Evolutionary conservation across 2,797 vertebrate genomes (phyloP).

Genomic region (Acrocephalus scirpaceus): DNA sequence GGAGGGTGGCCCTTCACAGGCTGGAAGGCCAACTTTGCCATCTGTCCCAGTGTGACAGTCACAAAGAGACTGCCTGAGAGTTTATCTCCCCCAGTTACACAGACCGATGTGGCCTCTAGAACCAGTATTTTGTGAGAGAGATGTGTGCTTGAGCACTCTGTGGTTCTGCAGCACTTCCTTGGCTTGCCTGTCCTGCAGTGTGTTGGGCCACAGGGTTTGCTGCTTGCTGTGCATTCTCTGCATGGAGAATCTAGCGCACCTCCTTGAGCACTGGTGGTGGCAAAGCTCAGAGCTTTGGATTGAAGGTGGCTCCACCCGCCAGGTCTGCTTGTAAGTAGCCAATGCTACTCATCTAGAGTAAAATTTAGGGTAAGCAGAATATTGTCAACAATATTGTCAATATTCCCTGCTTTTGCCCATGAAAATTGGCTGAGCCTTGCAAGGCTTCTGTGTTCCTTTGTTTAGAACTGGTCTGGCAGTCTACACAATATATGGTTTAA

Average conservation of each 20-base stretch:
- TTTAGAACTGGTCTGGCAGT: neutral
- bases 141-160: rapidly evolving
- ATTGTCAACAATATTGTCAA: neutral
- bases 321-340: neutral
- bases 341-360: neutral
- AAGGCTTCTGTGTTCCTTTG: neutral
- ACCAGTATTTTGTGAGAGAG: neutral
- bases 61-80: neutral
- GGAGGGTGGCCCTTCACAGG: neutral
- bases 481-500: neutral
- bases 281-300: rapidly evolving
- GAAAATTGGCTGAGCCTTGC: neutral
- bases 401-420: neutral
- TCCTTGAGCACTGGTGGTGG: rapidly evolving
- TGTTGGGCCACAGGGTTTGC: rapidly evolving
- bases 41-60: neutral
- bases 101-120: rapidly evolving
- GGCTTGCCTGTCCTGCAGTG: neutral
- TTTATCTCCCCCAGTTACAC: neutral
- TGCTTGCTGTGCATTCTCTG: neutral
- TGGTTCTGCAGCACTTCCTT: neutral
- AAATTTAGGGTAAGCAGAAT: neutral
- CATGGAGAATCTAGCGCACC: neutral
- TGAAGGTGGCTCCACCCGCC: neutral
- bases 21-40: neutral